Conservation (phyloP, 1,140 invertebrate genomes). For the Ostrea edulis region DNA sequence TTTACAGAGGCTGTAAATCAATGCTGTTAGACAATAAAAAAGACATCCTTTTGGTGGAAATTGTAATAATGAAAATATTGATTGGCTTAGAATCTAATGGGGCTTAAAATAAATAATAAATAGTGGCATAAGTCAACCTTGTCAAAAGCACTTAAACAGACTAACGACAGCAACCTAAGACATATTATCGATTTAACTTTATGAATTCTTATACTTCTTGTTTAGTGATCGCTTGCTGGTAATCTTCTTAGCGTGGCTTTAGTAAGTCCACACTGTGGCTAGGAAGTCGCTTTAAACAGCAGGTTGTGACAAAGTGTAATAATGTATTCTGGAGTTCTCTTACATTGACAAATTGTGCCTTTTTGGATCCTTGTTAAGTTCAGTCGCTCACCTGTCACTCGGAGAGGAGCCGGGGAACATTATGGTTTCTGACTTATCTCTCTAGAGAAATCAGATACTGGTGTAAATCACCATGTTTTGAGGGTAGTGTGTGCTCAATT, state of each 20-base stretch:
- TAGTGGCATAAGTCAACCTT: conserved; percentile 30
- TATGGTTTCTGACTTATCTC: conserved; percentile 9
- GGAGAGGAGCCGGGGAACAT: background rate
- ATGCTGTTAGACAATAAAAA: conserved; percentile 16
- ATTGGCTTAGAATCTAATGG: conserved; percentile 27
- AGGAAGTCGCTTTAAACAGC: conserved; percentile 27
- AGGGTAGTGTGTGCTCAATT: conserved; percentile 1
- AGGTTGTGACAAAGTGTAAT: conserved; percentile 35
- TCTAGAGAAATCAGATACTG: conserved; percentile 13
- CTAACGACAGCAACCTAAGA: conserved; percentile 31
- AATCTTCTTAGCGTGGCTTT: conserved; percentile 15
- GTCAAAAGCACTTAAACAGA: conserved; percentile 38
- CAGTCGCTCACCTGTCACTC: conserved; percentile 17
- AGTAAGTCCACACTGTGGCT: conserved; percentile 1
- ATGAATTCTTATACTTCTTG: conserved; percentile 29
- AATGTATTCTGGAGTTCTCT: conserved; percentile 31
- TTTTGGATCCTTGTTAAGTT: conserved; percentile 28
- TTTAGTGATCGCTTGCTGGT: conserved; percentile 7
- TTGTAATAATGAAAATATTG: conserved; percentile 40
- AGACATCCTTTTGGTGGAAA: conserved; percentile 2
- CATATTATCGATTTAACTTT: conserved; percentile 36
- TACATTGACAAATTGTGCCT: conserved; percentile 23
- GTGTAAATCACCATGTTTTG: conserved; percentile 29
- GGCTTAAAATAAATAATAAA: conserved; percentile 38
- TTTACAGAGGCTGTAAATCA: conserved; percentile 14